Evolutionary conservation across 2,113 vertebrate species (phyloP).

Genomic region (Orientallactaga bullata): DNA sequence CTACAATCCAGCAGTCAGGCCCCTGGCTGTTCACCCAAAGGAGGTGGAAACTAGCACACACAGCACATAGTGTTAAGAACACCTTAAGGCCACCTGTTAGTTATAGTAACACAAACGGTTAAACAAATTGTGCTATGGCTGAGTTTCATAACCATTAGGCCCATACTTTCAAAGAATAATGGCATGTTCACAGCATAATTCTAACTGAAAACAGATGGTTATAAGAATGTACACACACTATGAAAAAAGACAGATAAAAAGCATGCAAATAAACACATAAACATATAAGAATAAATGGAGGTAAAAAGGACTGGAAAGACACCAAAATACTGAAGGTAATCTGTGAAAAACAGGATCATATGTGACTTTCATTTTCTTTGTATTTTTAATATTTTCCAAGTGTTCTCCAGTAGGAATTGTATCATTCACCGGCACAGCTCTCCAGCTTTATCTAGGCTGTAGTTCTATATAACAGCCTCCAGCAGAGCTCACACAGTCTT

Average conservation of each 20-base stretch:
- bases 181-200: background rate
- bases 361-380: background rate
- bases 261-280: background rate
- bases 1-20: background rate
- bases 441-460: background rate
- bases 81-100: background rate
- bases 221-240: background rate
- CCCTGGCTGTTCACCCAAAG: background rate
- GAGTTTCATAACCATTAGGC: conserved; percentile 24
- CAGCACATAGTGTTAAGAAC: background rate
- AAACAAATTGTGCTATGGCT: background rate
- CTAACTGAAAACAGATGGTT: background rate
- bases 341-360: background rate
- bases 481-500: background rate
- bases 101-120: background rate
- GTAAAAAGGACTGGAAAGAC: background rate
- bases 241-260: background rate
- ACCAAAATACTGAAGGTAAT: background rate
- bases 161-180: background rate
- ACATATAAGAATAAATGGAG: background rate
- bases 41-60: background rate
- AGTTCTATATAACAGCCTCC: background rate
- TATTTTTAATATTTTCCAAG: conserved; percentile 7
- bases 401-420: background rate
- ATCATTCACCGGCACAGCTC: background rate